These are phyloP conservation scores for Spodoptera littoralis DNA, from an alignment of 2,888 invertebrate species.

Conservation along the genomic window DNA sequence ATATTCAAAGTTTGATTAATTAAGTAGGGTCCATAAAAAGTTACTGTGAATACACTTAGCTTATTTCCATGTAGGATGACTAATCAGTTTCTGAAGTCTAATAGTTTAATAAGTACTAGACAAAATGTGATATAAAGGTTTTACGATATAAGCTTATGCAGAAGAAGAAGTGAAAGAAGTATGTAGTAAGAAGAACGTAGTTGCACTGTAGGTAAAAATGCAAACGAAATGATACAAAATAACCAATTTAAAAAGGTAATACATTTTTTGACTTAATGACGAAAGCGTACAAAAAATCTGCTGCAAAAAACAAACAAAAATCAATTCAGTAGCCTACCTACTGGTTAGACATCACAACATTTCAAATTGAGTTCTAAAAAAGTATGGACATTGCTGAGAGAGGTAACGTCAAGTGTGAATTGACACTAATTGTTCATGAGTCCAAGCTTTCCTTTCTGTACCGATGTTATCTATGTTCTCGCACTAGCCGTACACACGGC, in stretches of 20 bases:
- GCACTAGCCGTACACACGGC: constrained; percentile 59
- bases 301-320: constrained; percentile 4
- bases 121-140: too few relatives aligned
- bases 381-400: constrained; percentile 34
- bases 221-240: too few relatives aligned
- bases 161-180: too few relatives aligned
- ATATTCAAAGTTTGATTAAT: constrained; percentile 32
- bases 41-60: constrained; percentile 8
- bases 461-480: constrained; percentile 60
- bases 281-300: neutral
- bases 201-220: too few relatives aligned
- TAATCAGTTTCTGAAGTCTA: constrained; percentile 28
- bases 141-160: too few relatives aligned
- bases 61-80: constrained; percentile 13
- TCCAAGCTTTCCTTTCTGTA: constrained; percentile 63
- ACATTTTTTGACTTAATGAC: too few relatives aligned
- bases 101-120: too few relatives aligned
- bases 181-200: too few relatives aligned
- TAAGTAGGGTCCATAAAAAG: constrained; percentile 27
- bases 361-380: constrained; percentile 45
- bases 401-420: constrained; percentile 52
- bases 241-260: too few relatives aligned
- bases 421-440: constrained; percentile 62
- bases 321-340: constrained; percentile 37
- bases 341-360: constrained; percentile 44